Base-by-base conservation (phyloP, 2,888 invertebrate species). In the Hipparchia sbordonii region DNA sequence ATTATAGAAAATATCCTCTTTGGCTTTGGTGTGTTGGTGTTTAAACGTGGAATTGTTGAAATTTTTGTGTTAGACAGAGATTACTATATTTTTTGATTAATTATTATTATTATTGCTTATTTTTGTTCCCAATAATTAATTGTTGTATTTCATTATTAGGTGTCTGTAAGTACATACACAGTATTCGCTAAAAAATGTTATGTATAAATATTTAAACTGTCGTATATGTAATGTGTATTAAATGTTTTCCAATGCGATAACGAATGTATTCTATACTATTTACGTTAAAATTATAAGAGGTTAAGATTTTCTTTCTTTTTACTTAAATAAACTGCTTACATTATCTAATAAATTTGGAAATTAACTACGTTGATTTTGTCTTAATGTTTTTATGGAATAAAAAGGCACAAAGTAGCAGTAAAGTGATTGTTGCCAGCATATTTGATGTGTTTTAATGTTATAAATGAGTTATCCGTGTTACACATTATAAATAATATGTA, bases 21-120 rank as follows among this genome's bases (percentile, higher is more conserved):
- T 70, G 74, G 68, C 61, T 65, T 72, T 70, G 74, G 70, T 63
- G 75, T 74, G 73, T 80, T 82, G 80, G 79, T 83, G 78, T 84
- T 79, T 81, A 78, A 77, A 85, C 83, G 87, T 87, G 87, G 88
- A 89, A 89, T 92, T 92, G 91, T 92, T 92, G 78, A 88, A 89
- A 87, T 87, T 87, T 89, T 83, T 87, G 72, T 70, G 83, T 88
- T 89, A 86, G 81, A 82, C 89, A 91, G 89, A 92, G 89, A 89
- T 89, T 92, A 89, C 89, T 92, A 91, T 92, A 92, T 93, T 92
- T 92, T 92, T 92, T 85, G 91, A 92, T 89, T 89, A 85, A 88
- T 87, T 88, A 88, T 88, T 89, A 81, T 84, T 56, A 51, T 63
- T 68, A 69, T 87, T 65, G 65, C 65, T 65, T 87, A 83, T 82